A percentile compares a stretch with the other conserved stretches of the same genome.
Conservation (phyloP, 1,140 invertebrate species). For the Grapholita molesta region DNA sequence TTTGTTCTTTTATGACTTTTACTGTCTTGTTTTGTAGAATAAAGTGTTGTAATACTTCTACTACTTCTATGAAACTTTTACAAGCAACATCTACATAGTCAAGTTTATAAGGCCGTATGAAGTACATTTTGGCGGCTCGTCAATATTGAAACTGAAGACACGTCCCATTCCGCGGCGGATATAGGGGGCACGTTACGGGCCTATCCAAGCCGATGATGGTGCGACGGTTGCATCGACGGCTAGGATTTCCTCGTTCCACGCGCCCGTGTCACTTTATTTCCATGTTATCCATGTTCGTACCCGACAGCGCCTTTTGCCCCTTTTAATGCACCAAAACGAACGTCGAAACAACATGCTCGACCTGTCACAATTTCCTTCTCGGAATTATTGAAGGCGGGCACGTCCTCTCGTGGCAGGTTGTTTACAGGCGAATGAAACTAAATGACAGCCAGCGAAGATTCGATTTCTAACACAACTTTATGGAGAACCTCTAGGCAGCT, state of each 20-base stretch:
- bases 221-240: conserved; percentile 50
- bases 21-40: no score
- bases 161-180: conserved; percentile 70
- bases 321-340: conserved; percentile 19
- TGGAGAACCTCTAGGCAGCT: conserved; percentile 10
- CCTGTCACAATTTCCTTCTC: conserved; percentile 18
- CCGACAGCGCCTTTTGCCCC: conserved; percentile 23
- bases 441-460: conserved; percentile 25
- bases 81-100: no score
- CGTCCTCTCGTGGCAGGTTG: conserved; percentile 21
- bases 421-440: conserved; percentile 25
- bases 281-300: conserved; percentile 35
- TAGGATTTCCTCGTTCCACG: conserved; percentile 56
- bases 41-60: no score
- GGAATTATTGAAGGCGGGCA: conserved; percentile 21
- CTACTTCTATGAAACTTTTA: no score
- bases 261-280: conserved; percentile 39
- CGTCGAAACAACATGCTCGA: conserved; percentile 23
- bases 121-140: conserved; percentile 21
- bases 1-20: no score
- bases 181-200: conserved; percentile 61
- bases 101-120: no score
- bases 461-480: conserved; percentile 28
- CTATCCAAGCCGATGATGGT: conserved; percentile 56
- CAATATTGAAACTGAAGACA: conserved; percentile 54